Evolutionary conservation across 2,888 invertebrate species (phyloP).

Genomic region (Lepidocyrtinus sp.): DNA sequence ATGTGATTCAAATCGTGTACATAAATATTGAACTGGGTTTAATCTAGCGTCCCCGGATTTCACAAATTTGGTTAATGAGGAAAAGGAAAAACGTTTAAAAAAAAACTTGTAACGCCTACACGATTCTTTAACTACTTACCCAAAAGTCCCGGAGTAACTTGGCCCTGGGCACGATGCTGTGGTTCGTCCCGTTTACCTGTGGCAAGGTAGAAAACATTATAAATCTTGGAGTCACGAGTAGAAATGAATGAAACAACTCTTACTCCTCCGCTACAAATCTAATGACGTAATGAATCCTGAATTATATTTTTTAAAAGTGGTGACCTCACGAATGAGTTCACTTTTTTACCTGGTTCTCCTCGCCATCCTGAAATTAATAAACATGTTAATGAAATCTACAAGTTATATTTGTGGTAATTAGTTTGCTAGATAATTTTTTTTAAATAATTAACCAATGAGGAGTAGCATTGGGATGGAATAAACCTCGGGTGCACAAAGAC

Average conservation of each 20-base stretch:
- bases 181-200: conserved; percentile 74
- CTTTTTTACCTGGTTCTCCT: conserved; percentile 43
- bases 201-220: background rate
- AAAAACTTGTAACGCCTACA: background rate
- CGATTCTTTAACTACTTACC: conserved; percentile 69
- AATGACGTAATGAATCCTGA: background rate
- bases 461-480: conserved; percentile 74
- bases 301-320: background rate
- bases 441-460: conserved; percentile 73
- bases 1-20: background rate
- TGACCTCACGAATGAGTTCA: background rate
- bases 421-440: too few species aligned
- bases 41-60: too few species aligned
- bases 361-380: conserved; percentile 41
- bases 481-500: conserved; percentile 73
- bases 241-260: conserved; percentile 72
- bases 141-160: conserved; percentile 73
- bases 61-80: background rate
- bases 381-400: background rate
- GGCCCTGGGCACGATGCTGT: conserved; percentile 73
- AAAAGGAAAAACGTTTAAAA: background rate
- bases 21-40: too few species aligned
- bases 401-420: background rate
- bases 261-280: conserved; percentile 49
- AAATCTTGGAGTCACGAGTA: background rate